Evolutionary conservation across 1,140 invertebrate species (phyloP), one percentile per base, ranked within the genome.

Genomic region (Aphaenogaster ashmeadi): DNA sequence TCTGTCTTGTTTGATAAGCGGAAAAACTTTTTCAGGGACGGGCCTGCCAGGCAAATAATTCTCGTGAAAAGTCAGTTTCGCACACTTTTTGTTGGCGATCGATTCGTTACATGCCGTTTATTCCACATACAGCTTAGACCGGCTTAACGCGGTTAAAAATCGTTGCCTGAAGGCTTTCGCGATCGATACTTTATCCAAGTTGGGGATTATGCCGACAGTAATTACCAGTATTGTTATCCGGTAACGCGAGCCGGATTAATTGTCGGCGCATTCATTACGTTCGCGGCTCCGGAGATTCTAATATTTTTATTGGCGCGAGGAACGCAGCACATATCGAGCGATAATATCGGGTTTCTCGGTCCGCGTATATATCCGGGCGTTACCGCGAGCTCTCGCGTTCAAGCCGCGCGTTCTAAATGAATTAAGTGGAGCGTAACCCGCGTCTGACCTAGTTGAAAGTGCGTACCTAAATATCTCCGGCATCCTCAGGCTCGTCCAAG

Each of bases 401-500:
- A 18, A 77, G 9, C 56, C 58, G n/a, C 18, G 36, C 77, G 44
- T 27, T 44, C 47, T 56, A 81, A 81, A 71, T 44, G 66, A 81
- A 81, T 81, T 44, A 71, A 81, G 64, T 71, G 15, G 79, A 71
- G 21, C 47, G 36, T 58, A 58, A 13, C 36, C 64, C 52, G 50
- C 47, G 38, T 56, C 64, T 71, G 79, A 81, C 79, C 64, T 21
- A 71, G 64, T 81, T 71, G 64, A 44, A 81, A 44, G 50, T 44
- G 64, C 79, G 50, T 71, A 47, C 44, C 36, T 69, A 69, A 69
- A 80, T 69, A 69, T 81, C 13, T 44, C 58, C 44, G 38, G 33
- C 60, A 78, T 64, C 15, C 44, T 56, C 13, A 4, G n/a, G 11
- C 7, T n/a, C 36, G 36, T 27, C 13, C 21, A 66, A 44, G 18